Base-by-base conservation (phyloP, 2,888 invertebrate genomes). In the Sminthurinus aureus region DNA sequence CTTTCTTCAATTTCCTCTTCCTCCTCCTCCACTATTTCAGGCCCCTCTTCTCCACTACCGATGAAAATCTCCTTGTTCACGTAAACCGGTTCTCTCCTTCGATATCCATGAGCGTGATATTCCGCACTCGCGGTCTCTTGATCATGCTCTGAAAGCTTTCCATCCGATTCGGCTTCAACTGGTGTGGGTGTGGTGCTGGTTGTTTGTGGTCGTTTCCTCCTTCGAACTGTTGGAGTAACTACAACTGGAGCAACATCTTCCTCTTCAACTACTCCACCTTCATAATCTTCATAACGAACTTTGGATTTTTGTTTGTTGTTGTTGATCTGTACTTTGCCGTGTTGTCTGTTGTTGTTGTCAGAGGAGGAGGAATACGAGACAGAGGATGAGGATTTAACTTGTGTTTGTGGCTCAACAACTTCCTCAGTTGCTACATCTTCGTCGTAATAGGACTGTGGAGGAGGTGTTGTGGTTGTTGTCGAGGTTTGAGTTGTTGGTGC, bases 351-450 rank as follows among this genome's bases (percentile, higher is more conserved):
- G 71, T 71, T 71, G 9, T 69, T 69, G 69, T n/a, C 3, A 3
- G 20, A 18, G 9, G 58, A 58, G 2, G 13, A 13, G 58, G 58
- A 58, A 11, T 15, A 58, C 1, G 58, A 58, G 58, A 58, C 58
- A 11, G 58, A 58, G 58, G 58, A 58, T 58, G 58, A 58, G 58
- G 58, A 24, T 38, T 75, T 24, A 3, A 20, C 52, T 0, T 52
- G 38, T 8, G 8, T n/a, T n/a, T 20, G 8, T 1, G 38, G 38
- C 51, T 81, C 80, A 51, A 81, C 50, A 13, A 81, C 69, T 58
- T 81, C 80, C 4, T 81, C 80, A n/a, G 73, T 81, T n/a, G n/a
- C n/a, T n/a, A n/a, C n/a, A 8, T 80, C 79, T n/a, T 81, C 80
- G 15, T 81, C 80, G 58, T 81, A 81, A 15, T 73, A 71, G 9